These are phyloP conservation scores for Sesia apiformis DNA, from an alignment of 2,888 invertebrate genomes.

Conservation along the genomic window DNA sequence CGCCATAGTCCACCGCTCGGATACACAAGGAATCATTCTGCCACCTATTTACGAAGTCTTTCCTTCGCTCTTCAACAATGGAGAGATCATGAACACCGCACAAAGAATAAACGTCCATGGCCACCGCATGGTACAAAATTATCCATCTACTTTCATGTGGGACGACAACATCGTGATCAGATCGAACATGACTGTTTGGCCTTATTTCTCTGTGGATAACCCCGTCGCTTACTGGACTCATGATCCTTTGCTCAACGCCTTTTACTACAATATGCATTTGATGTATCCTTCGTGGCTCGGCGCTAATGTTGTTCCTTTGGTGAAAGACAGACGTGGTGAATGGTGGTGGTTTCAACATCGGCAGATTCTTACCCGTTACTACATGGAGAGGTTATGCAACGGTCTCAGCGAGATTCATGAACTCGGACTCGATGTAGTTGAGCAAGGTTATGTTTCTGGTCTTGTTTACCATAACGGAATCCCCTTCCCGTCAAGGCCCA, in stretches of 20 bases:
- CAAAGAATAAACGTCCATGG: conserved; percentile 72
- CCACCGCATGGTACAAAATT: conserved; percentile 32
- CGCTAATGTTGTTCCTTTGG: conserved; percentile 61
- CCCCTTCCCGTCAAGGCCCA: conserved; percentile 77
- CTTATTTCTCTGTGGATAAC: conserved; percentile 70
- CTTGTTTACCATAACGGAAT: conserved; percentile 78
- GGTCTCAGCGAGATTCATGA: conserved; percentile 78
- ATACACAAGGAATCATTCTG: conserved; percentile 77
- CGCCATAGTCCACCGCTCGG: conserved; percentile 77
- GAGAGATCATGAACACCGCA: conserved; percentile 79
- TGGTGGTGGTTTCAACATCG: conserved; percentile 78
- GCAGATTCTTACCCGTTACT: conserved; percentile 81
- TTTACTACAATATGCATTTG: conserved; percentile 77
- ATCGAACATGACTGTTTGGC: conserved; percentile 77
- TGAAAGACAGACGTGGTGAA: conserved; percentile 78
- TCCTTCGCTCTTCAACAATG: conserved; percentile 81
- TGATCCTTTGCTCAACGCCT: conserved; percentile 79
- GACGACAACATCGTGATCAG: conserved; percentile 71
- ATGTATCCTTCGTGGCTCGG: conserved; percentile 79
- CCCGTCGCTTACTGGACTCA: conserved; percentile 81
- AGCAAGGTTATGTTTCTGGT: conserved; percentile 78
- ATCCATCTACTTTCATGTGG: conserved; percentile 43
- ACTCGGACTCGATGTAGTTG: conserved; percentile 67
- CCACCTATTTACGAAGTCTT: conserved; percentile 83
- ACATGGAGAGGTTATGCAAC: conserved; percentile 83